phyloP scores from a whole-genome alignment of 2,113 vertebrate species.

The Proteles cristata region DNA sequence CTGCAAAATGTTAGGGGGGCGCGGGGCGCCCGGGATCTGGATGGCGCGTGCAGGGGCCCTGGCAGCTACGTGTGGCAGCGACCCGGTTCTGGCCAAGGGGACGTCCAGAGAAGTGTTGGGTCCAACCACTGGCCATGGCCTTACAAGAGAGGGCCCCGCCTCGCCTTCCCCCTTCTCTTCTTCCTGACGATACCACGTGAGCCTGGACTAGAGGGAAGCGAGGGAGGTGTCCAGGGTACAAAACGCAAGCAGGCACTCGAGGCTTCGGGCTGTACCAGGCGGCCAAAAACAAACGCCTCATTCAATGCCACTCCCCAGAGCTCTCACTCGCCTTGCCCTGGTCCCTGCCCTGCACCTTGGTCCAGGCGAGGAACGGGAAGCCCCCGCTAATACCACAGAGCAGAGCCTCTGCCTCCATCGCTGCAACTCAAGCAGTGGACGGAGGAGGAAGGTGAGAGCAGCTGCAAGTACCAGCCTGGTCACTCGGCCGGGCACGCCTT shows the following conservation, averaged over 20 bases:
- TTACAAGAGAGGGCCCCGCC: background rate
- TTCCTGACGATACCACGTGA: background rate
- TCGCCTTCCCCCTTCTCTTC: background rate
- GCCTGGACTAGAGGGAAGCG: background rate
- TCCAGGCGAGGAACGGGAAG: background rate
- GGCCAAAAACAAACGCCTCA: background rate
- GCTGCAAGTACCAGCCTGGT: background rate
- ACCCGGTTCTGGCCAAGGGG: background rate
- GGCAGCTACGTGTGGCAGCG: fast-evolving
- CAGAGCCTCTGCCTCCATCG: background rate
- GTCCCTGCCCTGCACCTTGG: background rate
- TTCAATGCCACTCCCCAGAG: background rate
- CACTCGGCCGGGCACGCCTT: fast-evolving
- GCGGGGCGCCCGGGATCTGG: background rate
- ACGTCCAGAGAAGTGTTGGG: background rate
- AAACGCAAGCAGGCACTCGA: background rate
- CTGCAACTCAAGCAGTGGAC: fast-evolving
- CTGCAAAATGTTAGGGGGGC: no score
- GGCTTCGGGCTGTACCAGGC: background rate
- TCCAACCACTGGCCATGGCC: fast-evolving
- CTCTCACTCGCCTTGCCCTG: background rate
- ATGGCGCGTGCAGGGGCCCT: background rate
- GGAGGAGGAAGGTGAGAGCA: background rate
- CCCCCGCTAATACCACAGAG: background rate
- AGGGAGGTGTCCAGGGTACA: background rate